phyloP scores from a whole-genome alignment of 2,888 invertebrate species.

The Tetragnatha montana region DNA sequence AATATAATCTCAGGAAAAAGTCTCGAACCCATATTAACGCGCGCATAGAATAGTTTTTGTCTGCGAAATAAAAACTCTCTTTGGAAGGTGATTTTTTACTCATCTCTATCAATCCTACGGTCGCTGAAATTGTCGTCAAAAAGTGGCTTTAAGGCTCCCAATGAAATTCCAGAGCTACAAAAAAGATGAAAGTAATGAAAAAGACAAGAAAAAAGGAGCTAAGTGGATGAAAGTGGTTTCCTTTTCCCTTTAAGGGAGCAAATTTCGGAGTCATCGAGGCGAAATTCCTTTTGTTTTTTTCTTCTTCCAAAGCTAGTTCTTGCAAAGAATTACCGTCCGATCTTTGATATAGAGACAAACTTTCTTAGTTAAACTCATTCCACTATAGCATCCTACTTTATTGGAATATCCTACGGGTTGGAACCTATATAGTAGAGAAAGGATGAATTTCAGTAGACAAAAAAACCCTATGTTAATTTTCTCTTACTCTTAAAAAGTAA shows the following conservation, averaged over 20 bases:
- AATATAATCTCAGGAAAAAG: constrained; percentile 64
- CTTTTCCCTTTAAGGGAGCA: constrained; percentile 68
- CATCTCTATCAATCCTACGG: constrained; percentile 56
- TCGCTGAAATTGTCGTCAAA: constrained; percentile 70
- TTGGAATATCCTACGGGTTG: no score
- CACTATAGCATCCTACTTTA: no score
- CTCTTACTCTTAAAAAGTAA: no score
- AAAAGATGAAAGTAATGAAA: constrained; percentile 65
- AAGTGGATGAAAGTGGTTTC: constrained; percentile 71
- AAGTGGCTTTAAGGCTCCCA: constrained; percentile 67
- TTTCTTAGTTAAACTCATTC: background rate
- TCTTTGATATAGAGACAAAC: constrained; percentile 59
- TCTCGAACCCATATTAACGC: constrained; percentile 65
- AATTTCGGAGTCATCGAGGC: constrained; percentile 67
- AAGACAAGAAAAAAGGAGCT: constrained; percentile 64
- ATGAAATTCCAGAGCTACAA: constrained; percentile 61
- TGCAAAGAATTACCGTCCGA: constrained; percentile 41
- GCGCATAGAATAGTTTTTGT: constrained; percentile 60
- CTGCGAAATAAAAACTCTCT: constrained; percentile 62
- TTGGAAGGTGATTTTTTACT: constrained; percentile 23
- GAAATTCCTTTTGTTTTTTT: constrained; percentile 64
- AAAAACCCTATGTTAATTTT: no score
- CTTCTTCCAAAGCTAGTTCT: constrained; percentile 39
- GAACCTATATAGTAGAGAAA: no score
- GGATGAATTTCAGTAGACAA: no score